A percentile compares a stretch with the other conserved stretches of the same genome.
Conservation (phyloP, 2,888 invertebrate genomes). For the Philhelius pedissequus region DNA sequence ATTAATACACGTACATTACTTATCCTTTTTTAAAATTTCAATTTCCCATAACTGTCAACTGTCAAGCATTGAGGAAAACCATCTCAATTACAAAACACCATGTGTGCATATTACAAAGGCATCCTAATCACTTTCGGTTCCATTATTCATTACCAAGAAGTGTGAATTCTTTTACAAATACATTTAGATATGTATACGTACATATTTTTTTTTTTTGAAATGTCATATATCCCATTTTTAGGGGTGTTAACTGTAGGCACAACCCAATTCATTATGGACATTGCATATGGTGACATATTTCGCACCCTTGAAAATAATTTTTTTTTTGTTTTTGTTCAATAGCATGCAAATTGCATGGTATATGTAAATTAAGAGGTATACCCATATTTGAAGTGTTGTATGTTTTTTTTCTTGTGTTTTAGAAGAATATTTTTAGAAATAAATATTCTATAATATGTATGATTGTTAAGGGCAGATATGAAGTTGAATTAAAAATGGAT, state of each 20-base stretch:
- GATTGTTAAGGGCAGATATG: neutral
- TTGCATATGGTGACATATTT: constrained; percentile 61
- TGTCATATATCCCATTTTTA: constrained; percentile 35
- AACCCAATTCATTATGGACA: constrained; percentile 58
- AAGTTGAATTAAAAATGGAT: neutral
- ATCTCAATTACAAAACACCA: constrained; percentile 35
- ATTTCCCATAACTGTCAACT: constrained; percentile 15
- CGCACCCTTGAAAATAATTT: constrained; percentile 32
- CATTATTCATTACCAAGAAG: constrained; percentile 50
- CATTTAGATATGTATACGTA: too few relatives aligned
- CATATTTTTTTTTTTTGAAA: constrained; percentile 22
- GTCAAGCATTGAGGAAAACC: too few relatives aligned
- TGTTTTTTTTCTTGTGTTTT: neutral
- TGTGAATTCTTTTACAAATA: neutral
- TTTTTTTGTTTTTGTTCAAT: neutral
- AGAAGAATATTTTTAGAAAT: neutral
- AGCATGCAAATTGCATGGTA: constrained; percentile 26
- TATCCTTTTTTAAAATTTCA: neutral
- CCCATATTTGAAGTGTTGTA: neutral
- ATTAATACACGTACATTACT: neutral
- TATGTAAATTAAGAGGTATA: constrained; percentile 45
- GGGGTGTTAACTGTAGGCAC: constrained; percentile 38
- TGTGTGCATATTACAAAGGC: constrained; percentile 28
- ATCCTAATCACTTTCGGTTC: constrained; percentile 54
- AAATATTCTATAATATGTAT: neutral